phyloP scores from a whole-genome alignment of 1,140 invertebrate genomes.

The Nebria ingens region DNA sequence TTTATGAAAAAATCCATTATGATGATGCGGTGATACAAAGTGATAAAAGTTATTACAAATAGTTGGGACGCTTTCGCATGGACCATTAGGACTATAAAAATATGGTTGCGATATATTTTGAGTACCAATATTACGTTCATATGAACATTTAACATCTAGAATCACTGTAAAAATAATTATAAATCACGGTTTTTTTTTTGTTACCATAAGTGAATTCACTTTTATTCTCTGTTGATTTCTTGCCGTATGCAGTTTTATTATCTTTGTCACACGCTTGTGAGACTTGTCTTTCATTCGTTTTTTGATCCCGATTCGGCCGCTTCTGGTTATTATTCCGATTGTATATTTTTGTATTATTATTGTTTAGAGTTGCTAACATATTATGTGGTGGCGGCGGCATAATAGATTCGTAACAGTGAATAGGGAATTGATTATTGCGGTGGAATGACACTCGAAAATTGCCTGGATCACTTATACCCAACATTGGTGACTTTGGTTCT shows the following conservation, averaged over 20 bases:
- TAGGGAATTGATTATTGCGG: neutral
- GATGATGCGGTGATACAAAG: neutral
- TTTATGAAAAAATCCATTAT: neutral
- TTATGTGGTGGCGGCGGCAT: constrained; percentile 5
- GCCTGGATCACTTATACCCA: neutral
- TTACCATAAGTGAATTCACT: neutral
- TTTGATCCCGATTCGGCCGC: neutral
- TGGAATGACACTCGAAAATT: neutral
- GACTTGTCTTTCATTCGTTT: constrained; percentile 1
- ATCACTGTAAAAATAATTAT: neutral
- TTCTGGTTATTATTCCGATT: neutral
- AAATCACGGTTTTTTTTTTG: neutral
- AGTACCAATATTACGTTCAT: neutral
- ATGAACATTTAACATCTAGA: neutral
- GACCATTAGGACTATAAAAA: neutral
- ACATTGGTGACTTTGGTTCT: neutral
- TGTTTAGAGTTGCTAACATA: neutral
- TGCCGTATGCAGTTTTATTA: neutral
- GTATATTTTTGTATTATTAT: constrained; percentile 7
- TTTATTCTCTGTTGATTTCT: neutral
- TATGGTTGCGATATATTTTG: neutral
- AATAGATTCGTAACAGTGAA: neutral
- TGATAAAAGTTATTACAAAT: neutral
- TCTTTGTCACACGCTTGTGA: neutral
- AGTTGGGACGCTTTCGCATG: neutral